phyloP scores from a whole-genome alignment of 1,140 invertebrate genomes.

The Drosophila tsacasi region DNA sequence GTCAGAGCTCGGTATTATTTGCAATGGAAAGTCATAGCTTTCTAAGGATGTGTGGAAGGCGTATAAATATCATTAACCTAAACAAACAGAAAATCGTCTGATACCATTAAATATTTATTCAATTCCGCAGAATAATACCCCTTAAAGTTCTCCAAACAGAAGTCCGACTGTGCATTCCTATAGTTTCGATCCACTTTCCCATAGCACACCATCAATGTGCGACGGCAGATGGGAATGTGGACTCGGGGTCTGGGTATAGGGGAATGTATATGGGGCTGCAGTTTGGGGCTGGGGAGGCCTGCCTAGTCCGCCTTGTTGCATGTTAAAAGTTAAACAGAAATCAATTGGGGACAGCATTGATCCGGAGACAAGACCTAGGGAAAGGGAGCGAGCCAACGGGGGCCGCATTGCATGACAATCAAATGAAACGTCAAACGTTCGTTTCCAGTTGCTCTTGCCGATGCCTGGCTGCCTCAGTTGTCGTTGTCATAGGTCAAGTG shows the following conservation, averaged over 20 bases:
- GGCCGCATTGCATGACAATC: slow-evolving; percentile 72
- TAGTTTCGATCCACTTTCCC: slow-evolving; percentile 37
- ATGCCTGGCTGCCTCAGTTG: slow-evolving; percentile 42
- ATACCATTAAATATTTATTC: background rate
- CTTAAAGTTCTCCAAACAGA: no score
- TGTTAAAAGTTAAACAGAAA: slow-evolving; percentile 80
- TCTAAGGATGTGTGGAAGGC: no score
- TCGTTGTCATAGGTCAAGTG: slow-evolving; percentile 81
- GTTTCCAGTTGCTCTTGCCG: slow-evolving; percentile 37
- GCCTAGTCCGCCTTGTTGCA: slow-evolving; percentile 56
- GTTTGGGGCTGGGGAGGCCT: background rate
- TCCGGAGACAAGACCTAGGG: slow-evolving; percentile 52
- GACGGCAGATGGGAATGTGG: background rate
- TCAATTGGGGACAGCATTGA: slow-evolving; percentile 83
- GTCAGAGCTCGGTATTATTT: no score
- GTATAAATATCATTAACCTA: background rate
- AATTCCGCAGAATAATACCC: background rate
- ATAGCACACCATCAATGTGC: slow-evolving; percentile 5
- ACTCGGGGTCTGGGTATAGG: background rate
- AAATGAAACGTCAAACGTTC: slow-evolving; percentile 76
- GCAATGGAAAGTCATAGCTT: background rate
- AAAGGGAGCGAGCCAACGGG: slow-evolving; percentile 29
- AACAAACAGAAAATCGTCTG: background rate
- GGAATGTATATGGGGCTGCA: background rate
- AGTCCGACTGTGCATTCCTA: background rate